Conservation (phyloP, 2,797 vertebrate species). For the Momotus momota region DNA sequence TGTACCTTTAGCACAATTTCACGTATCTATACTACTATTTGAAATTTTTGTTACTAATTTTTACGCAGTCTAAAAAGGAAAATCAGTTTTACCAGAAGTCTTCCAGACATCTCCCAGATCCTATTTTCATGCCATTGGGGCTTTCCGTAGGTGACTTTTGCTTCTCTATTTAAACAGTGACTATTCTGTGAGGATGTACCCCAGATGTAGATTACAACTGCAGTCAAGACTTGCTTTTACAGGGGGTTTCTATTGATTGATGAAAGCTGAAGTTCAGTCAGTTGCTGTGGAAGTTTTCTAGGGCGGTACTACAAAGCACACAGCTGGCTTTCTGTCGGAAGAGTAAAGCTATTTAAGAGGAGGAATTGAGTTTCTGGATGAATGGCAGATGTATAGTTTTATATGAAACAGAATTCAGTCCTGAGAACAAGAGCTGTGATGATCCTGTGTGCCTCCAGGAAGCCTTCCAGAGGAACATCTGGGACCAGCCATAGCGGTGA, state of each 20-base stretch:
- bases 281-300: background rate
- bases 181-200: background rate
- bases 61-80: background rate
- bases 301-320: accelerated
- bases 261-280: background rate
- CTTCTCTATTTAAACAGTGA: background rate
- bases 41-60: background rate
- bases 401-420: background rate
- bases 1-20: background rate
- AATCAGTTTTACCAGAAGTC: background rate
- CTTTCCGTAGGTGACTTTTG: background rate
- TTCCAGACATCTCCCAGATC: background rate
- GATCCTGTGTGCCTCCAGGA: background rate
- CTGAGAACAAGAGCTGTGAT: background rate
- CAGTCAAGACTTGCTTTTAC: background rate
- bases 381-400: background rate
- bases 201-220: background rate
- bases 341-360: background rate
- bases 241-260: background rate
- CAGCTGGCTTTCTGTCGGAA: background rate
- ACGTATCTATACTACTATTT: background rate
- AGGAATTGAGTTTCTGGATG: background rate
- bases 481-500: background rate
- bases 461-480: background rate
- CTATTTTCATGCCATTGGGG: background rate